These are phyloP conservation scores for Drosophila merina DNA, from an alignment of 2,888 invertebrate genomes.

Conservation along the genomic window DNA sequence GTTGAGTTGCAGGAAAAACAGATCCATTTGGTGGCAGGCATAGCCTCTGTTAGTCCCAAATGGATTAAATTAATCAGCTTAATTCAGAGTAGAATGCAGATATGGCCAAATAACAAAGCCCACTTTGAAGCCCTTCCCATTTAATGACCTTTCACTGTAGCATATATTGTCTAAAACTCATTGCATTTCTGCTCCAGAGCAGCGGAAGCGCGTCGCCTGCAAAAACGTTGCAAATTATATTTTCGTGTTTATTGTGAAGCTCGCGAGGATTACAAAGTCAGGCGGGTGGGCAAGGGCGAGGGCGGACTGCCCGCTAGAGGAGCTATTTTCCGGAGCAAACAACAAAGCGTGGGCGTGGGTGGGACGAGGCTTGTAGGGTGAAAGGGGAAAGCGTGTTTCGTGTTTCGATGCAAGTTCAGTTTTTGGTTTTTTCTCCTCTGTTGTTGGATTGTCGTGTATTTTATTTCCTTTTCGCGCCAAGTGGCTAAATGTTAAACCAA, in stretches of 20 bases:
- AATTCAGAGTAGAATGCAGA: too few relatives aligned
- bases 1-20: too few relatives aligned
- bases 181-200: constrained; percentile 32
- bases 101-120: not conserved
- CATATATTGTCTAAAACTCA: constrained; percentile 34
- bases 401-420: constrained; percentile 46
- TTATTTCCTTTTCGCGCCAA: constrained; percentile 71
- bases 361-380: not conserved
- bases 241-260: constrained; percentile 77
- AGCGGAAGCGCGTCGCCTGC: constrained; percentile 50
- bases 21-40: too few relatives aligned
- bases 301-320: constrained; percentile 3
- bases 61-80: too few relatives aligned
- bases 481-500: constrained; percentile 74
- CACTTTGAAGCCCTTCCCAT: not conserved
- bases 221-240: constrained; percentile 72
- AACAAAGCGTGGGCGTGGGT: not conserved
- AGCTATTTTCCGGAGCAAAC: constrained; percentile 36
- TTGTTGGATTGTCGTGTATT: constrained; percentile 64
- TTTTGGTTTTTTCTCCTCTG: constrained; percentile 9
- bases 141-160: constrained; percentile 18
- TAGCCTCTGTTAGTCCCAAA: too few relatives aligned
- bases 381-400: constrained; percentile 19
- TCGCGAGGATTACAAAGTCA: constrained; percentile 67
- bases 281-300: constrained; percentile 8